Evolutionary conservation across 2,113 vertebrate species (phyloP), one percentile per base, ranked within the genome.

Genomic region (Chiloscyllium plagiosum): DNA sequence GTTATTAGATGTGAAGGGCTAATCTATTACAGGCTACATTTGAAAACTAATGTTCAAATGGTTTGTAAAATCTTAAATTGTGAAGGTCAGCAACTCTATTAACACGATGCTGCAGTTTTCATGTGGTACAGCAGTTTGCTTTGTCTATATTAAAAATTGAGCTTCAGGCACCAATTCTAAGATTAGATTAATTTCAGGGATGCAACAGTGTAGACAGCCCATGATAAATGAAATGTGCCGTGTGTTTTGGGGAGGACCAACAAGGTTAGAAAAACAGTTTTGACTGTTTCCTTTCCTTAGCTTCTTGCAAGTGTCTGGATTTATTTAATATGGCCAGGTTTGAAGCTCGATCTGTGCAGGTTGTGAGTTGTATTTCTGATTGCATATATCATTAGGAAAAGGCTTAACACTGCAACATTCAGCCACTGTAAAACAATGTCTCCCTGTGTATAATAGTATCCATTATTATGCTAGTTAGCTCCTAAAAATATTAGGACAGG

Each of bases 101-200:
- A 95, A 95, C 42, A 50, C 94, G 50, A 72, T 70, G 37, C 94
- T 29, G 94, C 69, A 72, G 68, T 95, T 95, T 95, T 95, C 93
- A 3, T 95, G 93, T 72, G 47, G 94, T 52, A 47, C 66, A 70
- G 68, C 94, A 47, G 69, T 70, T 95, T 72, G 68, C 94, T 95
- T 95, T 95, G 94, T 95, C 94, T 95, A 72, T 72, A 95, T 95
- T 95, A 95, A 72, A 95, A 72, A 95, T 52, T 95, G 94, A 95
- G 94, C 94, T 95, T 72, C 94, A 95, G 94, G 94, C 94, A 95
- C 26, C 69, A 72, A 72, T 95, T 95, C 68, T 70, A 69, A 70
- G 47, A 72, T 70, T 50, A 95, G 94, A 95, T 95, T 95, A 95
- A 95, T 95, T 70, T 95, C 94, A 95, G 68, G 68, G 68, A 95